Conservation (phyloP, 2,113 vertebrate species). For the Stomatorhinus ivindoensis region DNA sequence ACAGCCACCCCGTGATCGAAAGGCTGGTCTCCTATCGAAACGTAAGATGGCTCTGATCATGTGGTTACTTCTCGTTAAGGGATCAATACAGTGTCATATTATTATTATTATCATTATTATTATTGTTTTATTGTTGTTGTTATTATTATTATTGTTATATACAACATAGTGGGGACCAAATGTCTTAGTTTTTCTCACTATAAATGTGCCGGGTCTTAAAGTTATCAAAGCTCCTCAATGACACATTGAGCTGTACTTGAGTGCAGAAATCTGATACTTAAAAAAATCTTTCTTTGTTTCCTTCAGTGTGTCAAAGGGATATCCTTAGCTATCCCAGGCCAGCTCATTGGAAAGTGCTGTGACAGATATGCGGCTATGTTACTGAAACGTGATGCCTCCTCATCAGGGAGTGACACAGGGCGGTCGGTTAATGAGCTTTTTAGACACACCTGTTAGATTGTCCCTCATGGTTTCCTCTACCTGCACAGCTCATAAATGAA, state of each 20-base stretch:
- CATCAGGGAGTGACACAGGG: not conserved
- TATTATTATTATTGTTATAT: not conserved
- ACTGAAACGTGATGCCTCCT: not conserved
- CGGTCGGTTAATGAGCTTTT: not conserved
- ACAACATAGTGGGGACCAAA: not conserved
- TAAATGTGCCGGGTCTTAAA: not conserved
- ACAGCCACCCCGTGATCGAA: slow-evolving; percentile 86
- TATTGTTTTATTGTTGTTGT: no score
- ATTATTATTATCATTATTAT: not conserved
- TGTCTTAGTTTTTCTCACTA: not conserved
- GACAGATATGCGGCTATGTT: not conserved
- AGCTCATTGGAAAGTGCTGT: not conserved
- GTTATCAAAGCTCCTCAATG: not conserved
- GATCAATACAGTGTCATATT: not conserved
- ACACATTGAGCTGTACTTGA: not conserved
- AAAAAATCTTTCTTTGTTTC: not conserved
- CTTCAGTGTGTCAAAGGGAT: not conserved
- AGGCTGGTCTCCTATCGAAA: slow-evolving; percentile 82
- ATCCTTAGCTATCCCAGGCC: not conserved
- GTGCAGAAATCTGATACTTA: not conserved
- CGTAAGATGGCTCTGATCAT: slow-evolving; percentile 44
- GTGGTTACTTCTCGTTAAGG: not conserved
- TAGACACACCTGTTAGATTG: not conserved
- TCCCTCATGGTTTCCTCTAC: not conserved
- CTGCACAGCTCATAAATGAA: slow-evolving; percentile 65